Percentiles rank a stretch among this genome's conserved stretches.
Evolutionary conservation across 2,797 vertebrate species (phyloP).

Genomic region (Adelosebastes latens): DNA sequence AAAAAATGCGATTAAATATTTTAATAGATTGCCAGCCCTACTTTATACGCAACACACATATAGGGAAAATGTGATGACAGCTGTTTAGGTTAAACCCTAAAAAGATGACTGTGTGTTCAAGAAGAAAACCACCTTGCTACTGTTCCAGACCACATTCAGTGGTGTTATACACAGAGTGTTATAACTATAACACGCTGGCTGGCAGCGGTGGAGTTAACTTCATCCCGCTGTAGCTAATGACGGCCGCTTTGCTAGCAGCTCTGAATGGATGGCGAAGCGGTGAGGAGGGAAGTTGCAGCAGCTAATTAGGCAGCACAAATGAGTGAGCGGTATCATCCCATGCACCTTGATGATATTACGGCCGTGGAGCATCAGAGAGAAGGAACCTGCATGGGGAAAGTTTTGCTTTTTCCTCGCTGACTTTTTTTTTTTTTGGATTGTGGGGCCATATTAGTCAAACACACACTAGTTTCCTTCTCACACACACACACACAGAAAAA

Average conservation of each 20-base stretch:
- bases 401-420: constrained; percentile 34
- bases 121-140: constrained; percentile 5
- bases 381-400: constrained; percentile 19
- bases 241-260: constrained; percentile 44
- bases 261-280: constrained; percentile 70
- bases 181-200: constrained; percentile 16
- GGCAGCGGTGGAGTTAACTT: constrained; percentile 35
- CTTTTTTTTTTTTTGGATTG: constrained; percentile 29
- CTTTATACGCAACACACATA: constrained; percentile 3
- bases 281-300: constrained; percentile 56
- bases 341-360: constrained; percentile 68
- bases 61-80: constrained; percentile 25
- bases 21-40: too few species aligned
- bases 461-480: background rate
- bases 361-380: constrained; percentile 36
- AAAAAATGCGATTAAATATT: too few species aligned
- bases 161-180: too few species aligned
- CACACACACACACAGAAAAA: constrained; percentile 15
- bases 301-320: constrained; percentile 77
- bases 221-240: constrained; percentile 45
- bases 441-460: background rate
- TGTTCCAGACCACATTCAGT: constrained; percentile 15
- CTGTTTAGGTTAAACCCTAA: constrained; percentile 11
- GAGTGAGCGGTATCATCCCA: constrained; percentile 62
- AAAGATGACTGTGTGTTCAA: constrained; percentile 7